Percentiles rank a stretch among this genome's conserved stretches.
phyloP scores from a whole-genome alignment of 2,113 vertebrate species.

The Hystrix brachyura region DNA sequence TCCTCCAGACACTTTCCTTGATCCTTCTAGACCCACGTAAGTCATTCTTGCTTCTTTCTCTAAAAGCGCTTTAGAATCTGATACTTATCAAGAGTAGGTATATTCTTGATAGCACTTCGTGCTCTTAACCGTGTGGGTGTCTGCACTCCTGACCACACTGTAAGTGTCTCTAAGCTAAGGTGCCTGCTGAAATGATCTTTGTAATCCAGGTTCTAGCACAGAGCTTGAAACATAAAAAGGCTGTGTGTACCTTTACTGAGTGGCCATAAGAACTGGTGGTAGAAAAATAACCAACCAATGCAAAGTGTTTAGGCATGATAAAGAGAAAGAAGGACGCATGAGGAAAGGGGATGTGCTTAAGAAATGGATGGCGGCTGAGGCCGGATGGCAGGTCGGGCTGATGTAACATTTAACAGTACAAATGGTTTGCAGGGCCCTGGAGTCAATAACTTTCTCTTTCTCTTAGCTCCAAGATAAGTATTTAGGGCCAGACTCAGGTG shows the following conservation, averaged over 20 bases:
- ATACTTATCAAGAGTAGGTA: neutral
- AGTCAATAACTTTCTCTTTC: neutral
- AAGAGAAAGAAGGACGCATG: neutral
- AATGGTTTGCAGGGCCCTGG: neutral
- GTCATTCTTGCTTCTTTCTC: neutral
- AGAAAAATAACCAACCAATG: neutral
- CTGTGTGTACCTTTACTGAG: neutral
- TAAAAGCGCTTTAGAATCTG: too few relatives aligned
- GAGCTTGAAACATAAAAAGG: neutral
- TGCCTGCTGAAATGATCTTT: neutral
- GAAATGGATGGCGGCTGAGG: neutral
- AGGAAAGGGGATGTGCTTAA: neutral
- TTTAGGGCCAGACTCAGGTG: neutral
- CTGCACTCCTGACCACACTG: neutral
- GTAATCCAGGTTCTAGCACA: neutral
- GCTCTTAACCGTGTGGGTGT: too few relatives aligned
- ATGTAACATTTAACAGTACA: neutral
- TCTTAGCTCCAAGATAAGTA: neutral
- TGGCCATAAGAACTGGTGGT: neutral
- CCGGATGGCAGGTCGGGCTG: neutral
- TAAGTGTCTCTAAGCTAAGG: neutral
- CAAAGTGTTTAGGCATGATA: neutral
- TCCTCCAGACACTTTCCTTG: neutral
- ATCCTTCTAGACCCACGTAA: neutral
- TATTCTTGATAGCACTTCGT: accelerated